Percentiles rank a stretch among this genome's conserved stretches.
phyloP scores from a whole-genome alignment of 2,797 vertebrate genomes.

The Melopsittacus undulatus region DNA sequence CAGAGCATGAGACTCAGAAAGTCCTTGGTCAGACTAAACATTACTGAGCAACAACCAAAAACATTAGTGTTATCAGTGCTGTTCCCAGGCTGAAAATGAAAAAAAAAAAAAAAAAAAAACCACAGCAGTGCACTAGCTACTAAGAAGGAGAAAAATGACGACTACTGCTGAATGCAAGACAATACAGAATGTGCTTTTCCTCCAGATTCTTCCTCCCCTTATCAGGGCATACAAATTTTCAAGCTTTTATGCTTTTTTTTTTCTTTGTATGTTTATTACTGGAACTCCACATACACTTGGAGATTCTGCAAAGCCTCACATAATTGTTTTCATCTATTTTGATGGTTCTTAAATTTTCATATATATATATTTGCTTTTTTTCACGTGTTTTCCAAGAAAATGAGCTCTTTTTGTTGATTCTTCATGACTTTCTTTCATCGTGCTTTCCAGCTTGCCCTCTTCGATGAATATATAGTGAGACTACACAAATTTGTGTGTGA shows the following conservation, averaged over 20 bases:
- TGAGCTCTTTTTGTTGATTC: background rate
- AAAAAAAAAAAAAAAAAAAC: too few relatives aligned
- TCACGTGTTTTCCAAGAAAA: background rate
- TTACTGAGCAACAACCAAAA: too few relatives aligned
- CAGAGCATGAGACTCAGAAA: too few relatives aligned
- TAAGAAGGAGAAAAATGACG: too few relatives aligned
- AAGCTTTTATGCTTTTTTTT: background rate
- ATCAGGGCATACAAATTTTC: background rate
- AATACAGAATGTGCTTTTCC: background rate
- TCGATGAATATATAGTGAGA: background rate
- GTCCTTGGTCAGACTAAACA: too few relatives aligned
- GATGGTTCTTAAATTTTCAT: background rate
- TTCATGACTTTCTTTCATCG: background rate
- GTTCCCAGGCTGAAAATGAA: too few relatives aligned
- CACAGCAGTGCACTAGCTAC: too few relatives aligned
- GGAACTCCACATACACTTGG: background rate
- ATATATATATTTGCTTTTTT: background rate
- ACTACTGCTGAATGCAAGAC: too few relatives aligned
- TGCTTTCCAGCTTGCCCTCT: background rate
- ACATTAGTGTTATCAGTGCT: too few relatives aligned
- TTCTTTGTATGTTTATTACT: background rate
- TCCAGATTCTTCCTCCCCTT: background rate
- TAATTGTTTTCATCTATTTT: background rate
- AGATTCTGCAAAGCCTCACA: background rate
- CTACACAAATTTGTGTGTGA: background rate